A percentile compares a stretch with the other conserved stretches of the same genome.
These are phyloP conservation scores for Crossaster papposus DNA, from an alignment of 53 echinoderm and acorn worm genomes.

Conservation along the genomic window DNA sequence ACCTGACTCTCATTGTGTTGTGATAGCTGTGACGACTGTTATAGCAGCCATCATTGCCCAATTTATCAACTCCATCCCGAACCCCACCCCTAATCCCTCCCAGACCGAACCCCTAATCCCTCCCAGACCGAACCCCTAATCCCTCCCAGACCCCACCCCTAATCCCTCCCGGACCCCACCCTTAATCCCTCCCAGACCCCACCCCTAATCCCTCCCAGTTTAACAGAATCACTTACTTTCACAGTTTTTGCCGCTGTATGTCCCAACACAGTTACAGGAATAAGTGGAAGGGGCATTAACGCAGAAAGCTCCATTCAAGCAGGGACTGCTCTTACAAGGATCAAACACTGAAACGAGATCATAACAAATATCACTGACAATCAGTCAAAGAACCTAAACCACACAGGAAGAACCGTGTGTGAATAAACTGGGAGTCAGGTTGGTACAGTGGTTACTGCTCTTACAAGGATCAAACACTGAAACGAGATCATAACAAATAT, in stretches of 20 bases:
- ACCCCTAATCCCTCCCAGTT: neutral
- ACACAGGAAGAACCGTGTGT: too few relatives aligned
- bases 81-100: neutral
- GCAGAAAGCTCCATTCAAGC: conserved; percentile 64
- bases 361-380: too few relatives aligned
- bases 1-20: too few relatives aligned
- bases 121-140: neutral
- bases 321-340: conserved; percentile 63
- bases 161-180: neutral
- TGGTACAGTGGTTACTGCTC: too few relatives aligned
- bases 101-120: neutral
- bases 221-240: conserved; percentile 25
- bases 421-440: too few relatives aligned
- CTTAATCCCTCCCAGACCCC: neutral
- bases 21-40: too few relatives aligned
- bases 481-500: too few relatives aligned
- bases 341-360: conserved; percentile 48
- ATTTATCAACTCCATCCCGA: too few relatives aligned
- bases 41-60: too few relatives aligned
- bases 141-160: too few relatives aligned
- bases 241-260: conserved; percentile 38
- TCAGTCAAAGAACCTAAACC: too few relatives aligned
- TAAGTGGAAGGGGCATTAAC: conserved; percentile 1
- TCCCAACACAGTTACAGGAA: conserved; percentile 20
- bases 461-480: conserved; percentile 59